Conservation (phyloP, 2,113 vertebrate genomes). For the Saccopteryx bilineata region DNA sequence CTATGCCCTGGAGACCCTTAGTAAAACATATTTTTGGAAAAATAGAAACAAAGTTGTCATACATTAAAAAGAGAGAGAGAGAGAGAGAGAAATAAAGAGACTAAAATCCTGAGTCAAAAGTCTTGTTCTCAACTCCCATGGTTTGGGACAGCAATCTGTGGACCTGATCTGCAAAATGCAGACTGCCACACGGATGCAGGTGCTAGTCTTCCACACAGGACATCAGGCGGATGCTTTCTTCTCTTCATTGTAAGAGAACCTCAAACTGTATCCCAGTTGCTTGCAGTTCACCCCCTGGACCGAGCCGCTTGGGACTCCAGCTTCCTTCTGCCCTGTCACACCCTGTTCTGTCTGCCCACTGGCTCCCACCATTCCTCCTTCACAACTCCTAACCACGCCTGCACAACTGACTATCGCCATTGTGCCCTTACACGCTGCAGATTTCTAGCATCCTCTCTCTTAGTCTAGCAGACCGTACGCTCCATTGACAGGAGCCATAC, state of each 20-base stretch:
- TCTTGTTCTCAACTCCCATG: not conserved
- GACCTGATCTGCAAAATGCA: not conserved
- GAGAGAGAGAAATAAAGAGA: not conserved
- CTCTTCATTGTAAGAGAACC: not conserved
- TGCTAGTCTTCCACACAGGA: not conserved
- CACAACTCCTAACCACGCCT: not conserved
- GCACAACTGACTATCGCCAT: not conserved
- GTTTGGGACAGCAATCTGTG: not conserved
- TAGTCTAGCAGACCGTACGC: not conserved
- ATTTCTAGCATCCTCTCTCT: not conserved
- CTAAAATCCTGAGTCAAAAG: not conserved
- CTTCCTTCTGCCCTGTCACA: not conserved
- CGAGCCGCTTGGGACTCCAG: not conserved
- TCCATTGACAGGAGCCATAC: not conserved
- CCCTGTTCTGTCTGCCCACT: not conserved
- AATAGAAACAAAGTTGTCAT: slow-evolving; percentile 25
- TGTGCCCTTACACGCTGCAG: not conserved
- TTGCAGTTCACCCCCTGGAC: not conserved
- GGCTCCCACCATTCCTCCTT: not conserved
- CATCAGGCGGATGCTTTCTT: not conserved
- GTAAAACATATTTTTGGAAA: not conserved
- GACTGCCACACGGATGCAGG: not conserved
- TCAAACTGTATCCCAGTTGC: not conserved
- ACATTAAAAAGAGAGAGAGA: not conserved
- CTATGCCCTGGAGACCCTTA: not conserved